Base-by-base conservation (phyloP, 2,888 invertebrate genomes). In the Ernsta delagoae region DNA sequence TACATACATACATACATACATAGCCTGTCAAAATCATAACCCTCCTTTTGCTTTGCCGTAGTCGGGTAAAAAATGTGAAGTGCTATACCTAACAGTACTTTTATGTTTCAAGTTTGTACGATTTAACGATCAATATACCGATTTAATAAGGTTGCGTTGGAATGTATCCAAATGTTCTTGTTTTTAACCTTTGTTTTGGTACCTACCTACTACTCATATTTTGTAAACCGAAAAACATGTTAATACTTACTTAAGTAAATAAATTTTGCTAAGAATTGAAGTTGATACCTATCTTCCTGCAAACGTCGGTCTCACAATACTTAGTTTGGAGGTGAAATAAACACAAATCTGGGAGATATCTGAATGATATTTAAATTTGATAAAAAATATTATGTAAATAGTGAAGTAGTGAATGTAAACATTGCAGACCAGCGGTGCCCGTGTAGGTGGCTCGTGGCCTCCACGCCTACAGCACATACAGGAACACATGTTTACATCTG, bases 401-500 rank as follows among this genome's bases (percentile, higher is more conserved):
- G 75, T 81, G 78, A 81, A 79, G 81, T 80, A 82, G 66, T 60
- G 50, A 66, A 54, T 31, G 66, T 66, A 66, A 66, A 75, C 79
- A 76, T 12, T 64, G 64, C 59, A 59, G 57, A 75, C 76, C 75
- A 75, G 74, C 76, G 75, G 11, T 43, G 43, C 43, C 43, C 3
- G 79, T 79, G 87, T 83, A 80, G 85, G 85, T 81, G 83, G 78
- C 75, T 6, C 48, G 60, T 60, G 89, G 82, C 90, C 90, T 90
- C 84, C 81, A 82, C 86, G 85, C 88, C 89, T 84, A 87, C 87
- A 74, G 67, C 74, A 16, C 16, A 16, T 16, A 77, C 82, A 82
- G 84, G 84, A 87, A 89, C 90, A 91, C 82, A 88, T 92, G 90
- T 89, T 89, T 87, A 86, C 81, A 79, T 85, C 78, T 80, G 78